phyloP scores from a whole-genome alignment of 1,140 invertebrate species.

The Zaprionus lachaisei region DNA sequence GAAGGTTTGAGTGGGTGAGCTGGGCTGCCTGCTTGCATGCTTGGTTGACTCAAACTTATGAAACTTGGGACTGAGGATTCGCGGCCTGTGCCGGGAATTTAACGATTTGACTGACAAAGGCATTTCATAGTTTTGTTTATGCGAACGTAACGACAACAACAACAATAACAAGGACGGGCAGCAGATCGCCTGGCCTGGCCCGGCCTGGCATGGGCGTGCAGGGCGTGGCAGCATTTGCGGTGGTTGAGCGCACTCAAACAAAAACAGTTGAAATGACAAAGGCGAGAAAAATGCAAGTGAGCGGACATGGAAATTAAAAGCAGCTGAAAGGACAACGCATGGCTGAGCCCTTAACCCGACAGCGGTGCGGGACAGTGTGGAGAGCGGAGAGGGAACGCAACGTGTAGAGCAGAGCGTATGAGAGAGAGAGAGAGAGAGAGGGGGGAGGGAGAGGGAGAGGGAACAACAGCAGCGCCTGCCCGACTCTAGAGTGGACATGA shows the following conservation, averaged over 20 bases:
- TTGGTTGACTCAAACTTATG: constrained; percentile 55
- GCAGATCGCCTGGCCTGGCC: not conserved
- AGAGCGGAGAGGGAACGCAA: not conserved
- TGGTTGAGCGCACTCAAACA: constrained; percentile 63
- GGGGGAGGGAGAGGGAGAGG: not conserved
- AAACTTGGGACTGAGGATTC: constrained; percentile 52
- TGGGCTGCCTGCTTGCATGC: constrained; percentile 30
- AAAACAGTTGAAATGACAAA: constrained; percentile 55
- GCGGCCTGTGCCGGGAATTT: constrained; percentile 52
- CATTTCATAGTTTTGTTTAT: constrained; percentile 77
- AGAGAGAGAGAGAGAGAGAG: not conserved
- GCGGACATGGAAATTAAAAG: constrained; percentile 53
- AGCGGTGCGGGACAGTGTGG: not conserved
- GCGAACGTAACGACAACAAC: constrained; percentile 37
- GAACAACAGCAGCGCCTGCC: not conserved
- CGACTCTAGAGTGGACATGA: constrained; percentile 24
- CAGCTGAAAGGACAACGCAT: constrained; percentile 56
- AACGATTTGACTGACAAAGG: constrained; percentile 79
- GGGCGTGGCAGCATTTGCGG: constrained; percentile 26
- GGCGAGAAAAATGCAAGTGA: constrained; percentile 50
- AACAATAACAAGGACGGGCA: constrained; percentile 17
- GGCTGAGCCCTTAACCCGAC: constrained; percentile 25
- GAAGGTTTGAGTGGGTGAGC: not conserved
- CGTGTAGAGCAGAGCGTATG: not conserved
- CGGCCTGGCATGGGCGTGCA: not conserved